phyloP scores from a whole-genome alignment of 2,797 vertebrate species.

The Pygocentrus nattereri region DNA sequence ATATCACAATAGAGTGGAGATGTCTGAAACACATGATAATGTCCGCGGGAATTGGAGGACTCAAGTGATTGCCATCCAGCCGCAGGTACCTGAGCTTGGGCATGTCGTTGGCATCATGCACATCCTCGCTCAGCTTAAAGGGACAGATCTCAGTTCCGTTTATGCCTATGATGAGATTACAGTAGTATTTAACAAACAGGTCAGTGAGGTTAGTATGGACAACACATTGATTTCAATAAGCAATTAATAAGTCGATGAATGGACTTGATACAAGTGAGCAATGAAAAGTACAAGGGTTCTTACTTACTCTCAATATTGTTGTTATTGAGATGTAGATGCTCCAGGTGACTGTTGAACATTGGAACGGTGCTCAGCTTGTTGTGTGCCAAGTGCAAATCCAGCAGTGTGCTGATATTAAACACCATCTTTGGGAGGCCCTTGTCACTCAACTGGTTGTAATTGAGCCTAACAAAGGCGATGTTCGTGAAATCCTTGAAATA shows the following conservation, averaged over 20 bases:
- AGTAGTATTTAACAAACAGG: background rate
- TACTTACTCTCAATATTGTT: conserved; percentile 94
- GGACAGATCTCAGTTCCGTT: conserved; percentile 94
- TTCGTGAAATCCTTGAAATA: conserved; percentile 90
- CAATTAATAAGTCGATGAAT: too few relatives aligned
- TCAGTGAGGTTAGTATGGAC: too few relatives aligned
- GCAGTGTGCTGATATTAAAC: conserved; percentile 91
- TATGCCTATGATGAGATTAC: conserved; percentile 80
- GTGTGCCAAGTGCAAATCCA: conserved; percentile 94
- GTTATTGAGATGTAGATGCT: conserved; percentile 96
- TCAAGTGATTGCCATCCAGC: conserved; percentile 93
- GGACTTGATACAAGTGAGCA: too few relatives aligned
- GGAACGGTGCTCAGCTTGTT: conserved; percentile 91
- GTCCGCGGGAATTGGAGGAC: conserved; percentile 90
- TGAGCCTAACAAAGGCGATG: conserved; percentile 91
- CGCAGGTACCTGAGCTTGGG: conserved; percentile 93
- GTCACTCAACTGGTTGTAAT: conserved; percentile 93
- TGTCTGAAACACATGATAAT: conserved; percentile 97
- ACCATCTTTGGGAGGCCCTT: conserved; percentile 90
- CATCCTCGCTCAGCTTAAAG: conserved; percentile 66
- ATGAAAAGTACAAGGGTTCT: background rate
- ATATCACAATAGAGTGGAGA: conserved; percentile 91
- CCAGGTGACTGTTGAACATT: conserved; percentile 86
- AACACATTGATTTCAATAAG: background rate
- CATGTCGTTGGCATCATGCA: conserved; percentile 68